Percentiles rank a stretch among this genome's conserved stretches.
Conservation (phyloP, 2,888 invertebrate species). For the Parochlus steinenii region DNA sequence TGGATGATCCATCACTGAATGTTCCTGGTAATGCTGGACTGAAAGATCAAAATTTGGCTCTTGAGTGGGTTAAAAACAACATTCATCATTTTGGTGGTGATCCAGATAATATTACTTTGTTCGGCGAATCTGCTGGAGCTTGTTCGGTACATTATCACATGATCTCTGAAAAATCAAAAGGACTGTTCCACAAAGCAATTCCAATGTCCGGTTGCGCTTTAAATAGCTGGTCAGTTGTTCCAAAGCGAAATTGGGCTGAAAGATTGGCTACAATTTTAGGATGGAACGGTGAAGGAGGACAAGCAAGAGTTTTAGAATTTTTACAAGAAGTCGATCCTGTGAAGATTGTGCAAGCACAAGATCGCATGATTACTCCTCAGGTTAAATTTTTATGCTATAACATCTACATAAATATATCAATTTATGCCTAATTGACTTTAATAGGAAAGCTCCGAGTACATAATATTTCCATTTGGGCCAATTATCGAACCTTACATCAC, state of each 20-base stretch:
- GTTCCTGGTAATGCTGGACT: slow-evolving; percentile 37
- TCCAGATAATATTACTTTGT: slow-evolving; percentile 33
- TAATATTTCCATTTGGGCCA: slow-evolving; percentile 27
- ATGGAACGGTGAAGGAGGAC: slow-evolving; percentile 23
- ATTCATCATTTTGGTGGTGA: slow-evolving; percentile 34
- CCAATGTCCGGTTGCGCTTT: slow-evolving; percentile 25
- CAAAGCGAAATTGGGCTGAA: slow-evolving; percentile 22
- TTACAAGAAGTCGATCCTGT: slow-evolving; percentile 20
- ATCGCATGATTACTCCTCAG: not conserved
- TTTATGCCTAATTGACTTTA: too few species aligned
- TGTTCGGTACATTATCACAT: slow-evolving; percentile 32
- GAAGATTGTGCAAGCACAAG: slow-evolving; percentile 1
- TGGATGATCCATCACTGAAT: slow-evolving; percentile 30
- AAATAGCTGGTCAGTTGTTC: slow-evolving; percentile 25
- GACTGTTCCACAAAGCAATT: slow-evolving; percentile 26
- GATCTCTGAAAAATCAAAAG: slow-evolving; percentile 31
- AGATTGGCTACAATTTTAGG: slow-evolving; percentile 26
- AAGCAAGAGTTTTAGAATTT: slow-evolving; percentile 24
- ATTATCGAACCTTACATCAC: slow-evolving; percentile 25
- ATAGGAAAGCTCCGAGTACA: not conserved
- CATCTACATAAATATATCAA: too few species aligned
- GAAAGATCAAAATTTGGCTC: slow-evolving; percentile 34
- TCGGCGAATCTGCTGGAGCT: slow-evolving; percentile 37
- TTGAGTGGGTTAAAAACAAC: slow-evolving; percentile 35
- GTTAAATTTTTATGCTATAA: too few species aligned